Evolutionary conservation across 2,113 vertebrate genomes (phyloP).

Genomic region (Orycteropus afer): DNA sequence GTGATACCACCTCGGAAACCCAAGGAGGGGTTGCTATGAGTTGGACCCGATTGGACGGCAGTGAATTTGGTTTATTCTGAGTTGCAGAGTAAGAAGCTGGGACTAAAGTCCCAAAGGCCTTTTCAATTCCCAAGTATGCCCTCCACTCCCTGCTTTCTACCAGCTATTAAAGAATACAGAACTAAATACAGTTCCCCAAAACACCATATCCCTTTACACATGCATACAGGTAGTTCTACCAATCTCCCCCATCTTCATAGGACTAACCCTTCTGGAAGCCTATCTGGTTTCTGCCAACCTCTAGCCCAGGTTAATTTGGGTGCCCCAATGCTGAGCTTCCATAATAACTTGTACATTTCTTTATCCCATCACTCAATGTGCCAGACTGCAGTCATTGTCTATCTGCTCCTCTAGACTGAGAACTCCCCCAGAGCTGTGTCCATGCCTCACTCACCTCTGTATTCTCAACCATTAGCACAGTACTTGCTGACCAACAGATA

Average conservation of each 20-base stretch:
- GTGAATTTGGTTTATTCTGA: no score
- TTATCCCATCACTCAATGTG: background rate
- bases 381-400: background rate
- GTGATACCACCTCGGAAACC: no score
- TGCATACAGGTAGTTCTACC: background rate
- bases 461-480: background rate
- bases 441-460: background rate
- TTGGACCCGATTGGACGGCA: no score
- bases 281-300: background rate
- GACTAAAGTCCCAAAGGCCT: background rate
- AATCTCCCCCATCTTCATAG: background rate
- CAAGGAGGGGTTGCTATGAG: no score
- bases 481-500: background rate
- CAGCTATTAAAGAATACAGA: background rate
- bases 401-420: background rate
- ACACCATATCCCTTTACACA: background rate
- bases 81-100: background rate
- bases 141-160: background rate
- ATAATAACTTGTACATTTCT: background rate
- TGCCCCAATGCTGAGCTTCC: background rate
- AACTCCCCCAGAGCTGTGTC: background rate
- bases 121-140: rapidly evolving
- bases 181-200: background rate
- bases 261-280: no score
- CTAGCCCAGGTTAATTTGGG: background rate